Evolutionary conservation across 2,113 vertebrate species (phyloP).

Genomic region (Amphilophus citrinellus): DNA sequence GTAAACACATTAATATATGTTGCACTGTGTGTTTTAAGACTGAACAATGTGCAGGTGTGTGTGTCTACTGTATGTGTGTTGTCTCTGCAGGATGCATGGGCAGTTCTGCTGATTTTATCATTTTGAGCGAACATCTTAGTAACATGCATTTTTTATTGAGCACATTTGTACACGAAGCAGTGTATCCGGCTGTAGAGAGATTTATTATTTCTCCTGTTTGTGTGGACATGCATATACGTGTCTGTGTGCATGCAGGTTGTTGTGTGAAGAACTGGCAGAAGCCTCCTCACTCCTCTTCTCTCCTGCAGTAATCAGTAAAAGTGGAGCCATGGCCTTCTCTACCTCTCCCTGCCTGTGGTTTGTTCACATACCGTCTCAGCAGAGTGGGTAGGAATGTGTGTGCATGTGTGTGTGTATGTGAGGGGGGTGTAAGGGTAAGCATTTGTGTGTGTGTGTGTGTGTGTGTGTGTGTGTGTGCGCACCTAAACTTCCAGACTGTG

Average conservation of each 20-base stretch:
- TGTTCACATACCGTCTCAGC: slow-evolving; percentile 80
- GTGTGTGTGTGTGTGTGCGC: slow-evolving; percentile 8
- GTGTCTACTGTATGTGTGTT: neutral
- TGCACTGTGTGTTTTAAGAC: slow-evolving; percentile 10
- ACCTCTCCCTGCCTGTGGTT: slow-evolving; percentile 81
- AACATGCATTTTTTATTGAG: slow-evolving; percentile 13
- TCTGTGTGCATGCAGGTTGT: slow-evolving; percentile 5
- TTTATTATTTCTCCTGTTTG: slow-evolving; percentile 28
- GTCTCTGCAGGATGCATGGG: neutral
- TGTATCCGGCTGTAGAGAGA: slow-evolving; percentile 28
- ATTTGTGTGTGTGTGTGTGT: slow-evolving; percentile 17
- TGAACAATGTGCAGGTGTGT: neutral
- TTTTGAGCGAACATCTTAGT: slow-evolving; percentile 11
- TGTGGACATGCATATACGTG: neutral
- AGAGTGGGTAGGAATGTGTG: slow-evolving; percentile 74
- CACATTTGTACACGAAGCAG: slow-evolving; percentile 13
- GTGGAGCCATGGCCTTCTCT: slow-evolving; percentile 73
- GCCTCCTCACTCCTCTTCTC: slow-evolving; percentile 66
- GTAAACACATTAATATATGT: slow-evolving; percentile 47
- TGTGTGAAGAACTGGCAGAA: slow-evolving; percentile 64
- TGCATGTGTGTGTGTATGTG: slow-evolving; percentile 50
- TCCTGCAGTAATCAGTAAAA: slow-evolving; percentile 79
- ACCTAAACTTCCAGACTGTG: too few species aligned
- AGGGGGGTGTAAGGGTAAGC: slow-evolving; percentile 22
- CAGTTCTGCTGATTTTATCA: slow-evolving; percentile 19